Base-by-base conservation (phyloP, 2,888 invertebrate species). In the Drosophila fungiperda region DNA sequence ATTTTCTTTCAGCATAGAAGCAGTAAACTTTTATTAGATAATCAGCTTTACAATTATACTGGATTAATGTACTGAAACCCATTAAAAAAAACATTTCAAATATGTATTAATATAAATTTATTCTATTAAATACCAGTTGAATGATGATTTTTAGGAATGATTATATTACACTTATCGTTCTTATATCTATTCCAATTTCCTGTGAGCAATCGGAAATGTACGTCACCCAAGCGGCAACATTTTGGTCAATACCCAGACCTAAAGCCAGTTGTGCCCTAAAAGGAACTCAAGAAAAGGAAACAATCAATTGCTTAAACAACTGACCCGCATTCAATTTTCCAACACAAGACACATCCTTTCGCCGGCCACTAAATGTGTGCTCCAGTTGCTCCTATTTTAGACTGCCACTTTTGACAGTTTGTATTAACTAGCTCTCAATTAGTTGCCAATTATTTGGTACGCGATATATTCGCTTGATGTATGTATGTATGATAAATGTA, bases 341-440 rank as follows among this genome's bases (percentile, higher is more conserved):
- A 49, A 58, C 12, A 63, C 17, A 38, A 3, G 15, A 11, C 35
- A 45, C 33, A n/a, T 40, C 40, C 5, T 29, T 29, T 29, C 4
- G 29, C 29, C 29, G 26, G 26, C 26, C 26, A 26, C 26, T 26
- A 26, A 26, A 26, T 26, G 29, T 29, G 29, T 29, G 12, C 11
- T 12, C 11, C 20, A 5, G 12, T 7, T 15, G 2, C 17, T 6
- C 17, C 29, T 36, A 35, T n/a, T 38, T 54, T n/a, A 9, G n/a
- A 12, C 26, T 2, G 2, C 8, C n/a, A 33, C 20, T 26, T 5
- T 23, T 33, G 65, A 17, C 68, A 64, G 62, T 61, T 71, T 35
- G 62, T 75, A 72, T 74, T 73, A 84, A 87, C 76, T 66, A 70
- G 38, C 60, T 60, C 78, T 69, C 84, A 87, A 85, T 85, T 87